Conservation (phyloP, 2,888 invertebrate genomes). For the Willowsia nigromaculata region DNA sequence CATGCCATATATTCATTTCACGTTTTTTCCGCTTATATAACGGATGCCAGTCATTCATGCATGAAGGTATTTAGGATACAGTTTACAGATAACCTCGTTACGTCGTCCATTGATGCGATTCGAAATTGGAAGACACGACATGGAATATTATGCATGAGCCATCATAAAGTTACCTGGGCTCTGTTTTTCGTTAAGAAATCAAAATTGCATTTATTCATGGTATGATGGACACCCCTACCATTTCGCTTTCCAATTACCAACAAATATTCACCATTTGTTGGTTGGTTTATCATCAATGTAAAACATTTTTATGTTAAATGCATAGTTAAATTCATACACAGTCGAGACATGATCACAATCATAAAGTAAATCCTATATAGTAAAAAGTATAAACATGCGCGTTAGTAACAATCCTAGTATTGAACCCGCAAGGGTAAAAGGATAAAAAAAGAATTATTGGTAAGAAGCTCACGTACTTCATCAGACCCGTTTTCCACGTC, state of each 20-base stretch:
- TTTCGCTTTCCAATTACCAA: background rate
- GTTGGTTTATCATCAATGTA: background rate
- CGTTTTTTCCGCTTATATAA: background rate
- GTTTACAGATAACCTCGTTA: constrained; percentile 6
- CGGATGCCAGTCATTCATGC: background rate
- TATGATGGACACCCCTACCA: background rate
- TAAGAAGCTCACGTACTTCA: constrained; percentile 51
- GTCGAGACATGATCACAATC: constrained; percentile 1
- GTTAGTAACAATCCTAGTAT: background rate
- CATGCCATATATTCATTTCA: background rate
- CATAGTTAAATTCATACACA: background rate
- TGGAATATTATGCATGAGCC: background rate
- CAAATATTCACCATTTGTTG: background rate
- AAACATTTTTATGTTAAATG: background rate
- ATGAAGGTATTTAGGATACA: constrained; percentile 5
- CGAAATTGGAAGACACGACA: background rate
- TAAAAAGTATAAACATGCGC: background rate
- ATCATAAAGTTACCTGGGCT: background rate
- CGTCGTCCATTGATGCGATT: background rate
- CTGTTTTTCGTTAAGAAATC: background rate
- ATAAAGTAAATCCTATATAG: background rate
- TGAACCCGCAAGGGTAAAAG: background rate
- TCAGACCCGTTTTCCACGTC: constrained; percentile 15
- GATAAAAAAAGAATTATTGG: constrained; percentile 14
- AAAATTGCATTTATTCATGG: background rate